Conservation (phyloP, 2,113 vertebrate genomes). For the Carassius carassius region DNA sequence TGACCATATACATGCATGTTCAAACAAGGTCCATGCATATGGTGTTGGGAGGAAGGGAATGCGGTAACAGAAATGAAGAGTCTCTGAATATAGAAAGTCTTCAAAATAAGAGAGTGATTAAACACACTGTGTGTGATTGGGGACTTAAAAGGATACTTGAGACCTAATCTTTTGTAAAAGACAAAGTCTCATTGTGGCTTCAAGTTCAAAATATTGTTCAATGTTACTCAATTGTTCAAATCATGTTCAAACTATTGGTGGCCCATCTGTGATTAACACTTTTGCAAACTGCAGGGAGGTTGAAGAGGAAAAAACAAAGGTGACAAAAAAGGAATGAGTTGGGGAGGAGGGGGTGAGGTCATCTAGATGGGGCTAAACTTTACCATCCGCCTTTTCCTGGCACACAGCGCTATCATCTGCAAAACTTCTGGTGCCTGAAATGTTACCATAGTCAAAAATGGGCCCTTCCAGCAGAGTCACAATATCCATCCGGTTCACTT, state of each 20-base stretch:
- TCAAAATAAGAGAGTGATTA: slow-evolving; percentile 6
- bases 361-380: slow-evolving; percentile 83
- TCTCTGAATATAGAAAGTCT: background rate
- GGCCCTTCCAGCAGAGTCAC: slow-evolving; percentile 99
- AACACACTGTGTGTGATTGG: background rate
- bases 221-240: too few species aligned
- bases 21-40: slow-evolving; percentile 51
- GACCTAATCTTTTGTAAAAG: slow-evolving; percentile 1
- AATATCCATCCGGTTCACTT: slow-evolving; percentile 99
- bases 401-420: slow-evolving; percentile 96
- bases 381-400: slow-evolving; percentile 98
- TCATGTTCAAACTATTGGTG: background rate
- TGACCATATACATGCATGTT: slow-evolving; percentile 51
- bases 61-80: slow-evolving; percentile 21
- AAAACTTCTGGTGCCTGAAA: slow-evolving; percentile 99
- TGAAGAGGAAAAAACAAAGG: slow-evolving; percentile 34
- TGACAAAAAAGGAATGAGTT: slow-evolving; percentile 62
- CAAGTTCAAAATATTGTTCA: background rate
- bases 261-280: background rate
- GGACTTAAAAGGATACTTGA: background rate
- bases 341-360: slow-evolving; percentile 66
- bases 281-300: background rate
- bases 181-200: background rate
- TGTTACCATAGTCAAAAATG: slow-evolving; percentile 99
- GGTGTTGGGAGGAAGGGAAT: slow-evolving; percentile 10